These are phyloP conservation scores for Anguilla megastoma DNA, from an alignment of 2,797 vertebrate genomes.

Conservation along the genomic window DNA sequence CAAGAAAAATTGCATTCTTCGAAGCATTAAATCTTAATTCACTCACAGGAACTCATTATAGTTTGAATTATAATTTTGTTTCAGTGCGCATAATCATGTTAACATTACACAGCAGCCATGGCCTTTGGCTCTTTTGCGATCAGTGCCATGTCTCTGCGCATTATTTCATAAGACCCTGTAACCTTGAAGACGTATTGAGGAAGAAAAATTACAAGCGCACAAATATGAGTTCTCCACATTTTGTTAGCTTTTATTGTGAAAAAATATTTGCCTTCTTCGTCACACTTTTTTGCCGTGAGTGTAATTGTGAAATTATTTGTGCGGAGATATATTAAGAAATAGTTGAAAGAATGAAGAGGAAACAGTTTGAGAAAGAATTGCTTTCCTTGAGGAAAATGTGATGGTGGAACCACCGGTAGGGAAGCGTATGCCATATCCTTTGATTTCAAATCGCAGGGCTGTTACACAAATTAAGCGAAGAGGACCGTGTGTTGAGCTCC, in stretches of 20 bases:
- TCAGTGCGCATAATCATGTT: not conserved
- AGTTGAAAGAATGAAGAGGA: not conserved
- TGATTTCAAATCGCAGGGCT: not conserved
- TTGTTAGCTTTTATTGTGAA: not conserved
- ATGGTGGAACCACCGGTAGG: not conserved
- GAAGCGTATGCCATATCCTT: not conserved
- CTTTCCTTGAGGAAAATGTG: slow-evolving; percentile 2
- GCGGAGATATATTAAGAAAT: not conserved
- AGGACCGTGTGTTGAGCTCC: not conserved
- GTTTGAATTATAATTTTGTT: not conserved
- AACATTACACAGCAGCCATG: not conserved
- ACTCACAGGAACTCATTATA: not conserved
- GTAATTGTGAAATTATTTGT: not conserved
- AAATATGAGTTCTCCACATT: not conserved
- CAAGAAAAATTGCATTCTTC: not conserved
- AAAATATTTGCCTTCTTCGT: not conserved
- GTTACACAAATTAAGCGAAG: not conserved
- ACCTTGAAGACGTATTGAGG: not conserved
- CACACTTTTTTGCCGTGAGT: not conserved
- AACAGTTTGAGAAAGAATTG: not conserved
- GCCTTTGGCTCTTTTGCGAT: not conserved
- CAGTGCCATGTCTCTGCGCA: not conserved
- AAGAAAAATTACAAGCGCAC: not conserved
- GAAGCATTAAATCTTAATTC: not conserved
- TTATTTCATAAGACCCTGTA: not conserved